Evolutionary conservation across 2,888 invertebrate genomes (phyloP), one percentile per base, ranked within the genome.

Genomic region (Baronia brevicornis): DNA sequence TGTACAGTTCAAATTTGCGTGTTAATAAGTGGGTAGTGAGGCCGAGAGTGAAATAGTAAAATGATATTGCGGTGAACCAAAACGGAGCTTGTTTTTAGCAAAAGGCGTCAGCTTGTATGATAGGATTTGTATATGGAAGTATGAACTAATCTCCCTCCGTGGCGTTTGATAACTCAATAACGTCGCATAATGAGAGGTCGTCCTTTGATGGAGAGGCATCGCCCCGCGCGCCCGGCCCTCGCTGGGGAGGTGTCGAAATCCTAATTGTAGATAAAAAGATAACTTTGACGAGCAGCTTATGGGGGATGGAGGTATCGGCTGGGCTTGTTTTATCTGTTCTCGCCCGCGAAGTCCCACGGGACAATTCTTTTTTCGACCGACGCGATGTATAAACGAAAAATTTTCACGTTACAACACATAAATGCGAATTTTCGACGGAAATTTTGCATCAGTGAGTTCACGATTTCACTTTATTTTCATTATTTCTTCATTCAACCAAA

Each of bases 221-320:
- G 41, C 37, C 36, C 36, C 20, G 18, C 42, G 29, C 33, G 43
- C 47, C 29, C 38, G 43, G 33, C 23, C 34, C 39, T 42, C 37
- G 37, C 45, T 40, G 53, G 65, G 66, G 71, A 78, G 70, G 80
- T 75, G 82, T 71, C 74, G 65, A 80, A 82, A 82, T 79, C 80
- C 79, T 78, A 82, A 84, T 84, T 84, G 77, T 61, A 80, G 82
- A 82, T 84, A 82, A 80, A 84, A 82, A 82, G 84, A 84, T 82
- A 84, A 79, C 69, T 74, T 69, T 67, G 59, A 58, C 55, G 54
- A 59, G 52, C 28, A 35, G 36, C 28, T 58, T 51, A 51, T 56
- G 55, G 50, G 51, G 56, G 51, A 54, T 43, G 36, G 39, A 51
- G 49, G 55, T 62, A 68, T 66, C 60, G 61, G 56, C 60, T 57